phyloP scores from a whole-genome alignment of 2,888 invertebrate genomes.

The Antitype chi region DNA sequence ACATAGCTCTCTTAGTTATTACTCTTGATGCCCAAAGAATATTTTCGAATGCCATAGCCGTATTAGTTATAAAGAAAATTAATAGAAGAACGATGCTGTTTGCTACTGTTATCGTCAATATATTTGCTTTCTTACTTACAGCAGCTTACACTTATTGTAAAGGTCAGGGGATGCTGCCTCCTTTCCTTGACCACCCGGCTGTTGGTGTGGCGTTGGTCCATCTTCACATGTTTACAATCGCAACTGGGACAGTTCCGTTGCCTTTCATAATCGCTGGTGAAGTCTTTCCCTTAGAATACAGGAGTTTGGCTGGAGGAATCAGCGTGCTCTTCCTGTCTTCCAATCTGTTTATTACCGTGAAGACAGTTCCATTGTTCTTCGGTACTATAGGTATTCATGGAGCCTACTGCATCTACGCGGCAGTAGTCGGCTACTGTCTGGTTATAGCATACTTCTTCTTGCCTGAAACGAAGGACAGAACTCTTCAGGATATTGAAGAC shows the following conservation, averaged over 20 bases:
- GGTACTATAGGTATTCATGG: slow-evolving; percentile 75
- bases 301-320: slow-evolving; percentile 90
- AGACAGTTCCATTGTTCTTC: slow-evolving; percentile 78
- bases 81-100: slow-evolving; percentile 77
- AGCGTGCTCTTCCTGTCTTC: slow-evolving; percentile 78
- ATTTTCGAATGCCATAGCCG: slow-evolving; percentile 72
- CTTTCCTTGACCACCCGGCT: slow-evolving; percentile 73
- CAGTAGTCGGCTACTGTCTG: slow-evolving; percentile 76
- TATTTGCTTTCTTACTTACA: slow-evolving; percentile 70
- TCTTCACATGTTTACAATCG: slow-evolving; percentile 88
- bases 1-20: slow-evolving; percentile 73
- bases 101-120: slow-evolving; percentile 70
- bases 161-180: slow-evolving; percentile 66
- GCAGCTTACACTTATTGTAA: slow-evolving; percentile 76
- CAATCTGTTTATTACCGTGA: slow-evolving; percentile 78
- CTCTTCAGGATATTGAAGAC: slow-evolving; percentile 82
- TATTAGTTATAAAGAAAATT: slow-evolving; percentile 75
- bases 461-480: slow-evolving; percentile 82
- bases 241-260: slow-evolving; percentile 91
- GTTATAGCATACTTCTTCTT: slow-evolving; percentile 76
- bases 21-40: slow-evolving; percentile 76
- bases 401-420: slow-evolving; percentile 77
- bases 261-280: slow-evolving; percentile 93
- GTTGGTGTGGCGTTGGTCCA: slow-evolving; percentile 77
- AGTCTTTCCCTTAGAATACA: slow-evolving; percentile 90